These are phyloP conservation scores for Drosophila rufa DNA, from an alignment of 1,140 invertebrate genomes.

Conservation along the genomic window DNA sequence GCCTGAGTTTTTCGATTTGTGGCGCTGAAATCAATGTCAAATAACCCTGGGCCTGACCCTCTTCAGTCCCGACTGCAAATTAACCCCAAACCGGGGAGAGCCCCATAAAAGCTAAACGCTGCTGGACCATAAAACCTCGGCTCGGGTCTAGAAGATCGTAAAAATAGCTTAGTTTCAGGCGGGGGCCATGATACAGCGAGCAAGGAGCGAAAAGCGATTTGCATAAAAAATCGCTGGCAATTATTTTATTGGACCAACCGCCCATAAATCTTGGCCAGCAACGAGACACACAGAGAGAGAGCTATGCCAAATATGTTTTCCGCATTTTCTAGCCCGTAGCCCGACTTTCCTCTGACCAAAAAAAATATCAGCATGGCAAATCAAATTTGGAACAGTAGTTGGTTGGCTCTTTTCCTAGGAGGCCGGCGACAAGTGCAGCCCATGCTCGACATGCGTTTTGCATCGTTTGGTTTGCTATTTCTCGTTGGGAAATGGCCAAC, in stretches of 20 bases:
- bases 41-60: constrained; percentile 34
- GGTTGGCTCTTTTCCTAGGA: constrained; percentile 29
- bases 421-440: constrained; percentile 63
- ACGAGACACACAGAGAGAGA: constrained; percentile 16
- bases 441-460: constrained; percentile 77
- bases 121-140: constrained; percentile 48
- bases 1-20: constrained; percentile 68
- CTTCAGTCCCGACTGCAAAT: constrained; percentile 48
- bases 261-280: constrained; percentile 78
- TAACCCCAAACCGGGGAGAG: constrained; percentile 30
- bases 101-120: constrained; percentile 54
- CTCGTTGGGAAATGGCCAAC: constrained; percentile 38
- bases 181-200: constrained; percentile 66
- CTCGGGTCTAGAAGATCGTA: constrained; percentile 61
- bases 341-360: constrained; percentile 39
- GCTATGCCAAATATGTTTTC: constrained; percentile 80
- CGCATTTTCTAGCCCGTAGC: constrained; percentile 55
- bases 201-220: constrained; percentile 72
- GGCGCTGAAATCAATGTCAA: constrained; percentile 38
- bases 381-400: constrained; percentile 84
- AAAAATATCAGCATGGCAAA: constrained; percentile 70
- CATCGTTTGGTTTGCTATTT: constrained; percentile 66
- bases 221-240: constrained; percentile 84
- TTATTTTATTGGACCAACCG: constrained; percentile 84
- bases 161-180: constrained; percentile 53